Percentiles rank a stretch among this genome's conserved stretches.
phyloP scores from a whole-genome alignment of 1,140 invertebrate species.

The Solen grandis region DNA sequence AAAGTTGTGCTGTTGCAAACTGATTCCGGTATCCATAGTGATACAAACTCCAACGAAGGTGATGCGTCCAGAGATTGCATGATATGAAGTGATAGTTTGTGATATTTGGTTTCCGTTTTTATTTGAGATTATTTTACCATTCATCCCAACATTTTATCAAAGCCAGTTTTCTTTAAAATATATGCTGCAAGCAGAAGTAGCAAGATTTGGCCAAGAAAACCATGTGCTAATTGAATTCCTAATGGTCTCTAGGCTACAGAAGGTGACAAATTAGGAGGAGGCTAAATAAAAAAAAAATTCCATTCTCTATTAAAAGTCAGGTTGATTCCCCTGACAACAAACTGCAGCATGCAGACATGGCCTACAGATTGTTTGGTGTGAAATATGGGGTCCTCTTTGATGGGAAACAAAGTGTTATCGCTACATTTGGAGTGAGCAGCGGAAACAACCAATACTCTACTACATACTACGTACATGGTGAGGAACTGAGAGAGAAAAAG shows the following conservation, averaged over 20 bases:
- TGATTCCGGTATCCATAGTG: conserved; percentile 54
- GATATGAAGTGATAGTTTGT: conserved; percentile 13
- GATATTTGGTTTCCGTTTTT: not conserved
- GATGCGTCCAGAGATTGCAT: conserved; percentile 44
- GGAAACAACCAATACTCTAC: too few relatives aligned
- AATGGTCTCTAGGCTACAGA: not conserved
- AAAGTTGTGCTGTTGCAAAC: conserved; percentile 53
- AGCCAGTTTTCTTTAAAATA: not conserved
- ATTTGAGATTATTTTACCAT: not conserved
- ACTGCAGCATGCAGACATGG: too few relatives aligned
- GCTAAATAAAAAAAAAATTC: too few relatives aligned
- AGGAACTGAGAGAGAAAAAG: too few relatives aligned
- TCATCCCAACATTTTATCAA: not conserved
- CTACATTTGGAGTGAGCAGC: too few relatives aligned
- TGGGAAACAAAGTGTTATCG: too few relatives aligned
- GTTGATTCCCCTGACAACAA: too few relatives aligned
- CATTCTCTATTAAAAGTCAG: too few relatives aligned
- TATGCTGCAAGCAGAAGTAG: not conserved
- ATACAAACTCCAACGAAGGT: conserved; percentile 50
- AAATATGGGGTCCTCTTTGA: too few relatives aligned
- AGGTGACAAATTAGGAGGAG: not conserved
- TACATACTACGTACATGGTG: too few relatives aligned
- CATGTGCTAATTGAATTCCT: not conserved
- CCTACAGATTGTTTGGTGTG: too few relatives aligned
- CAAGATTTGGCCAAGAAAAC: not conserved